Conservation (phyloP, 2,113 vertebrate species). For the Entosphenus tridentatus region DNA sequence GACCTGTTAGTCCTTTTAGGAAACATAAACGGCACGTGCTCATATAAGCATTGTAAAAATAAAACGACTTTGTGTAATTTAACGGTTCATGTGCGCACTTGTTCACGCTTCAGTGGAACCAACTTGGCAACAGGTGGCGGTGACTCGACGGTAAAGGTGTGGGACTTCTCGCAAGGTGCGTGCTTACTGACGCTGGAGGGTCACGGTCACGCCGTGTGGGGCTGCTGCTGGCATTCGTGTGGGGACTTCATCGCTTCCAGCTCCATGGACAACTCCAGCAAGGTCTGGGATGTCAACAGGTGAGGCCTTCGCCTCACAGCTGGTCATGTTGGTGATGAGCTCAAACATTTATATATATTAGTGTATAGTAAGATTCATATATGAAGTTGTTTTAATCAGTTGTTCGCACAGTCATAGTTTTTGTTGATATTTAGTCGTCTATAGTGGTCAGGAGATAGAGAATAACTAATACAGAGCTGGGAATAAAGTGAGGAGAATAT, state of each 20-base stretch:
- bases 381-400: no score
- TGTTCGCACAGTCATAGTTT: no score
- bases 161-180: conserved; percentile 22
- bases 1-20: no score
- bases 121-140: conserved; percentile 30
- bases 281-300: conserved; percentile 34
- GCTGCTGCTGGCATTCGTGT: conserved; percentile 34
- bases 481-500: no score
- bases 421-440: no score
- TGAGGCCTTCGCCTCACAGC: not conserved
- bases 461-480: no score
- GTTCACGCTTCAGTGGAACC: conserved; percentile 17
- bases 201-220: conserved; percentile 23
- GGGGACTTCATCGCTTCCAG: conserved; percentile 46
- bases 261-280: conserved; percentile 32
- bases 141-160: conserved; percentile 25
- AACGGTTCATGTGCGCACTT: not conserved
- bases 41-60: no score
- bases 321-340: no score
- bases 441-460: no score
- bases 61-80: not conserved
- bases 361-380: no score
- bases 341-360: no score
- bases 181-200: conserved; percentile 30
- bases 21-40: no score